These are phyloP conservation scores for Paramormyrops hopkinsi DNA, from an alignment of 2,797 vertebrate genomes.

Conservation along the genomic window DNA sequence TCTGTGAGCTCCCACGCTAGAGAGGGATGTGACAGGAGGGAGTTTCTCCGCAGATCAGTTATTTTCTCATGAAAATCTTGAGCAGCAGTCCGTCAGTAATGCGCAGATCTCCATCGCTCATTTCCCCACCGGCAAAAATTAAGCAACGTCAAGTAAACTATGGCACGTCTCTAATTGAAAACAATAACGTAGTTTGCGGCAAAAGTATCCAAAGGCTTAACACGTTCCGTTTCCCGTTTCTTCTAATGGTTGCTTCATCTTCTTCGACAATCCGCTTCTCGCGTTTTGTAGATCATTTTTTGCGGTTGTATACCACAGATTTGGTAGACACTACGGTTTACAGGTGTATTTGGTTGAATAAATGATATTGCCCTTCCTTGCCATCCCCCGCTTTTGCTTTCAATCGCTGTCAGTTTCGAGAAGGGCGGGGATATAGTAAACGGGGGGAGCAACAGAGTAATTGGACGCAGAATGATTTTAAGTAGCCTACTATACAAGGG, in stretches of 20 bases:
- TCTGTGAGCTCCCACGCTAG: constrained; percentile 26
- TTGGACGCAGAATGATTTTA: constrained; percentile 44
- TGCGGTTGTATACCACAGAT: background rate
- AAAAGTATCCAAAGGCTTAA: background rate
- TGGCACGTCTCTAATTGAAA: background rate
- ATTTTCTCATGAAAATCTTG: constrained; percentile 6
- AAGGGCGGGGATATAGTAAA: constrained; percentile 27
- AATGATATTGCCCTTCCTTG: background rate
- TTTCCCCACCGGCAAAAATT: constrained; percentile 1
- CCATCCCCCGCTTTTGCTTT: constrained; percentile 7
- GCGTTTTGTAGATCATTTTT: background rate
- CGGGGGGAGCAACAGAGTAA: constrained; percentile 35
- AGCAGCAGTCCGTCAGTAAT: constrained; percentile 5
- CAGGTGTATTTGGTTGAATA: constrained; percentile 12
- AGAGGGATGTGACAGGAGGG: constrained; percentile 7
- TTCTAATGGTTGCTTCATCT: background rate
- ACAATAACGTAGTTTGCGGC: background rate
- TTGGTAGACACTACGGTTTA: background rate
- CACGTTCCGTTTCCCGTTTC: background rate
- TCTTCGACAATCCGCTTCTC: constrained; percentile 13
- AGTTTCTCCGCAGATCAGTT: constrained; percentile 7
- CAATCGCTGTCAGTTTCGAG: constrained; percentile 28
- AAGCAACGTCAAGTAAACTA: constrained; percentile 10
- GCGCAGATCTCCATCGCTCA: background rate
- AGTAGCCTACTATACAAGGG: constrained; percentile 21